Evolutionary conservation across 1,140 invertebrate genomes (phyloP).

Genomic region (Lasaia peninsularis): DNA sequence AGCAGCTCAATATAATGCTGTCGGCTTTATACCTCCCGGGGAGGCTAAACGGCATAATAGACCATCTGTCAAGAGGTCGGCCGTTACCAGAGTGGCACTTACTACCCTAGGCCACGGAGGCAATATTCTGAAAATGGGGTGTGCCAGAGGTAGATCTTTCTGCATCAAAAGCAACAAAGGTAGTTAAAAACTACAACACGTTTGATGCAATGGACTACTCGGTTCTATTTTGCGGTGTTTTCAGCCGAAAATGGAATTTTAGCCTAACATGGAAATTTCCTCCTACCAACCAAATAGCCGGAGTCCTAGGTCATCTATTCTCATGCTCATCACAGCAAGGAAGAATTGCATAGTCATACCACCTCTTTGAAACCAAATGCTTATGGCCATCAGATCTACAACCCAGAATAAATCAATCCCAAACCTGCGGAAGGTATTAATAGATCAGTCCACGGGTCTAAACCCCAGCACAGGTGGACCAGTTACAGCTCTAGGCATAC

Average conservation of each 20-base stretch:
- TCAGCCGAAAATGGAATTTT: conserved; percentile 24
- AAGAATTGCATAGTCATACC: conserved; percentile 26
- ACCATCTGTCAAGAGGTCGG: conserved; percentile 14
- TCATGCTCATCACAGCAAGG: conserved; percentile 20
- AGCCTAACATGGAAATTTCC: conserved; percentile 32
- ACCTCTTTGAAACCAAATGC: conserved; percentile 22
- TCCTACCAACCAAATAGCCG: conserved; percentile 23
- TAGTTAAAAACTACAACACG: conserved; percentile 26
- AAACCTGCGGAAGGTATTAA: conserved; percentile 6
- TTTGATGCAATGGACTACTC: conserved; percentile 19
- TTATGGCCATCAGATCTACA: conserved; percentile 29
- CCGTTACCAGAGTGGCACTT: conserved; percentile 18
- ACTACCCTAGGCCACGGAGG: not conserved
- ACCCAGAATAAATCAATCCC: conserved; percentile 1
- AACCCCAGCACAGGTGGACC: not conserved
- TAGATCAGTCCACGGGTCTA: conserved; percentile 4
- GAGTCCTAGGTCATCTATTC: conserved; percentile 24
- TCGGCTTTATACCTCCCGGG: conserved; percentile 14
- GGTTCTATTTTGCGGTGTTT: conserved; percentile 24
- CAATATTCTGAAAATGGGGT: conserved; percentile 27
- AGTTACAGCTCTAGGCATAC: not conserved
- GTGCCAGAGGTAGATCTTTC: too few species aligned
- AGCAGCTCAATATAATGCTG: conserved; percentile 4
- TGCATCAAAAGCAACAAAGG: conserved; percentile 22
- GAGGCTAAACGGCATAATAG: conserved; percentile 15